Evolutionary conservation across 2,888 invertebrate genomes (phyloP), one percentile per base, ranked within the genome.

Genomic region (Clostera curtula): DNA sequence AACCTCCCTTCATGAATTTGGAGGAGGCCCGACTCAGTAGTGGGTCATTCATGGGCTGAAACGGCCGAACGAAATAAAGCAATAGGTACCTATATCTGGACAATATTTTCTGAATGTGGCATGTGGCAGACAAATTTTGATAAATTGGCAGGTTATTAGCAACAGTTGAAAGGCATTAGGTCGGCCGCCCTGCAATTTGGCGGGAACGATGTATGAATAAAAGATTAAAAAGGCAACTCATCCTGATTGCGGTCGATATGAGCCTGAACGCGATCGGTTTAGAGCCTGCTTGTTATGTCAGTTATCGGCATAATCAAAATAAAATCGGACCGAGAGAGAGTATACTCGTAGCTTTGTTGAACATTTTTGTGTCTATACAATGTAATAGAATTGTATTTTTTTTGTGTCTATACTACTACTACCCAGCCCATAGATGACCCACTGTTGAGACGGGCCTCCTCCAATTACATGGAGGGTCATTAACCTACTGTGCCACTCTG

Each of bases 131-230:
- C 56, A 54, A 49, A 66, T 55, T 71, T 77, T 80, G 79, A 83
- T 83, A 77, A 80, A 83, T 83, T 80, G 83, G 75, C 82, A 80
- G 82, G 80, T 74, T 80, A 82, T 83, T 82, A 82, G 82, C 75
- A 83, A 72, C 82, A 83, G 82, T 83, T 83, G 83, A 83, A 82
- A 82, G 79, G 77, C 80, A 82, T 82, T 80, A 82, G 82, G 74
- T 64, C 48, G 60, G 64, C 76, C 62, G 77, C 77, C 74, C 82
- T 82, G 77, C 79, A 83, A 83, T 83, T 83, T 82, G 74, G 67
- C 59, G 63, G 57, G 56, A 55, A 56, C 66, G 66, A 58, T 63
- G 58, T 69, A 71, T 70, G 71, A 76, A 76, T 71, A 73, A 73
- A 75, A 79, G 63, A 77, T 74, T 72, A 72, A 80, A 76, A 79